Conservation (phyloP, 2,888 invertebrate species). For the Stegana nigrithorax region DNA sequence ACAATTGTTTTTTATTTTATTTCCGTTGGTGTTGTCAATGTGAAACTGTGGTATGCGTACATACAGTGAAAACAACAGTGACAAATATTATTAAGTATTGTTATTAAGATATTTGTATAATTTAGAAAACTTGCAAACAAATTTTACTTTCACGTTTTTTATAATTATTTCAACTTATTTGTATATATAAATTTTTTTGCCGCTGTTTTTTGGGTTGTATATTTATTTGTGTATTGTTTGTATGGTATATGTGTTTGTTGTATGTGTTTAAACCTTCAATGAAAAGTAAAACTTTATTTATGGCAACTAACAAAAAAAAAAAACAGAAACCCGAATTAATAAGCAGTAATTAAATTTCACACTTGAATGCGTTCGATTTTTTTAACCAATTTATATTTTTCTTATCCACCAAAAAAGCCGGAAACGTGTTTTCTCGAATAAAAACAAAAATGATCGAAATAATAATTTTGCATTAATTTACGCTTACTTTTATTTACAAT, state of each 20-base stretch:
- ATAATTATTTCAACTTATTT: too few species aligned
- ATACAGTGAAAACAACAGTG: not conserved
- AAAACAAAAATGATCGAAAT: too few species aligned
- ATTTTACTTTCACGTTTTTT: conserved; percentile 1
- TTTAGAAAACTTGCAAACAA: not conserved
- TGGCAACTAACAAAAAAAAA: too few species aligned
- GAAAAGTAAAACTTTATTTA: not conserved
- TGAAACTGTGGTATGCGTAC: not conserved
- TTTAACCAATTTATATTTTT: not conserved
- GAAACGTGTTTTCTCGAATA: too few species aligned
- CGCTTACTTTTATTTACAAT: too few species aligned
- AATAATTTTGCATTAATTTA: too few species aligned
- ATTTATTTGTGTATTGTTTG: not conserved
- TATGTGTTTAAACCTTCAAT: too few species aligned
- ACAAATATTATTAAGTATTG: conserved; percentile 1
- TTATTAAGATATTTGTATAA: too few species aligned
- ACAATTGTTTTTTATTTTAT: too few species aligned
- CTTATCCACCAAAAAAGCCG: not conserved
- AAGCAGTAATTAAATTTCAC: not conserved
- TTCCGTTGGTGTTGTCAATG: too few species aligned
- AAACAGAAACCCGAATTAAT: not conserved
- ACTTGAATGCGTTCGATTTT: not conserved
- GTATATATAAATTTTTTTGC: not conserved
- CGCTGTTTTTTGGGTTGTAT: too few species aligned
- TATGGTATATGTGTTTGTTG: not conserved